Evolutionary conservation across 2,113 vertebrate species (phyloP).

Genomic region (Pollimyrus isidori): DNA sequence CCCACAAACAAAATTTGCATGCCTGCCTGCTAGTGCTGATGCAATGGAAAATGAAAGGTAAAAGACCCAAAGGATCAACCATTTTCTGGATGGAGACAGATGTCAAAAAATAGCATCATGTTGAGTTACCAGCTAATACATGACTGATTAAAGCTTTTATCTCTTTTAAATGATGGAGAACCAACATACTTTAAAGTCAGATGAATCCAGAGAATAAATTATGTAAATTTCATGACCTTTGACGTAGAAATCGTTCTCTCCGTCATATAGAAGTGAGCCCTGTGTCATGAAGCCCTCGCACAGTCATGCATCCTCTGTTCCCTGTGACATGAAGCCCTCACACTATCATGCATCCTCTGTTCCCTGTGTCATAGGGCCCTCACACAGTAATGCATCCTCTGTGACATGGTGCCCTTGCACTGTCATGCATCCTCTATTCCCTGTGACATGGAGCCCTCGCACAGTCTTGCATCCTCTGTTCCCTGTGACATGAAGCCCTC

Average conservation of each 20-base stretch:
- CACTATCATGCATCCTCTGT: too few species aligned
- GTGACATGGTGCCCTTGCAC: too few species aligned
- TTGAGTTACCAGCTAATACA: not conserved
- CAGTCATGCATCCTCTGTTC: too few species aligned
- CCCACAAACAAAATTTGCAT: constrained; percentile 8
- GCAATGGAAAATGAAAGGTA: constrained; percentile 7
- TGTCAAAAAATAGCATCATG: not conserved
- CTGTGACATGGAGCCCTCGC: too few species aligned
- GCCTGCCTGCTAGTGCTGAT: not conserved
- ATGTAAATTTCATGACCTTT: not conserved
- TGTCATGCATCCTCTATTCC: too few species aligned
- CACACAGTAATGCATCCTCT: not conserved
- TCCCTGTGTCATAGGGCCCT: not conserved
- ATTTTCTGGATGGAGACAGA: not conserved
- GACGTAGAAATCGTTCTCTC: not conserved
- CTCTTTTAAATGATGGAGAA: not conserved
- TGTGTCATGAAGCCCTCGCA: not conserved
- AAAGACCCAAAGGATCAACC: not conserved
- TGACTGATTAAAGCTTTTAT: not conserved
- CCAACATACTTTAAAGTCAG: not conserved
- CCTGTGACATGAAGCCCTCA: too few species aligned
- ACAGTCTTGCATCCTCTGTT: too few species aligned
- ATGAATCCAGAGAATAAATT: not conserved
- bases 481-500: not conserved
- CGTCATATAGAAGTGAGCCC: not conserved